Percentiles rank a stretch among this genome's conserved stretches.
phyloP scores from a whole-genome alignment of 2,888 invertebrate species.

The Cerastis leucographa region DNA sequence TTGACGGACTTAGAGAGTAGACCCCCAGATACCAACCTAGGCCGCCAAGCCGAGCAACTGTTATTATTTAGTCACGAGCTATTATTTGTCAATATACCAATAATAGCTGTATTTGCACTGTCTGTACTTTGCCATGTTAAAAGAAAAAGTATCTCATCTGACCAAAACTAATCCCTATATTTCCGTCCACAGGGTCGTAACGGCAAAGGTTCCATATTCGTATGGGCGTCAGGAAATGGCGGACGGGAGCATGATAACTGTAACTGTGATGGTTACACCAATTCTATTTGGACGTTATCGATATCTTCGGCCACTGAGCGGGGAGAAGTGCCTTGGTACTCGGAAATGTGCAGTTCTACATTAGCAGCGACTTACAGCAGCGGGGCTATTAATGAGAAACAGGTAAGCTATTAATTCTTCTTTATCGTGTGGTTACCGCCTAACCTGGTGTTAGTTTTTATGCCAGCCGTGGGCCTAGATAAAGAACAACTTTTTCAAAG shows the following conservation, averaged over 20 bases:
- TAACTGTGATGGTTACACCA: constrained; percentile 99
- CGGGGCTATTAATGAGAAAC: constrained; percentile 96
- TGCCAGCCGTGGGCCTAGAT: too few relatives aligned
- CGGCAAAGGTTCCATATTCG: constrained; percentile 99
- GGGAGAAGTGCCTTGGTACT: constrained; percentile 98
- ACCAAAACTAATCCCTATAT: constrained; percentile 58
- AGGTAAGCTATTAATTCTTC: too few relatives aligned
- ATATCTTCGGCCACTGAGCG: constrained; percentile 98
- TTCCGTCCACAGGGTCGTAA: constrained; percentile 93
- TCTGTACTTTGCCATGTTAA: background rate
- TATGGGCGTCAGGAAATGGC: constrained; percentile 99
- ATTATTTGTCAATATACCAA: background rate
- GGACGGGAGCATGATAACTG: constrained; percentile 99
- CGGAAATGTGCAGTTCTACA: constrained; percentile 99
- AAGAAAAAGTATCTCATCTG: constrained; percentile 34
- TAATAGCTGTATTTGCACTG: background rate
- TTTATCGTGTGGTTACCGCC: too few relatives aligned
- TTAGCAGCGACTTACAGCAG: constrained; percentile 99
- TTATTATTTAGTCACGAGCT: too few relatives aligned
- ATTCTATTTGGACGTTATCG: constrained; percentile 99
- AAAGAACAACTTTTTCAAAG: too few relatives aligned
- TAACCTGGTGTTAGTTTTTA: too few relatives aligned
- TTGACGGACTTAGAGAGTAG: too few relatives aligned
- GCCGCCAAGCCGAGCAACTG: too few relatives aligned
- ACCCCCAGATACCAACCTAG: too few relatives aligned